Percentiles rank a stretch among this genome's conserved stretches.
Conservation (phyloP, 1,140 invertebrate species). For the Euwallacea fornicatus region DNA sequence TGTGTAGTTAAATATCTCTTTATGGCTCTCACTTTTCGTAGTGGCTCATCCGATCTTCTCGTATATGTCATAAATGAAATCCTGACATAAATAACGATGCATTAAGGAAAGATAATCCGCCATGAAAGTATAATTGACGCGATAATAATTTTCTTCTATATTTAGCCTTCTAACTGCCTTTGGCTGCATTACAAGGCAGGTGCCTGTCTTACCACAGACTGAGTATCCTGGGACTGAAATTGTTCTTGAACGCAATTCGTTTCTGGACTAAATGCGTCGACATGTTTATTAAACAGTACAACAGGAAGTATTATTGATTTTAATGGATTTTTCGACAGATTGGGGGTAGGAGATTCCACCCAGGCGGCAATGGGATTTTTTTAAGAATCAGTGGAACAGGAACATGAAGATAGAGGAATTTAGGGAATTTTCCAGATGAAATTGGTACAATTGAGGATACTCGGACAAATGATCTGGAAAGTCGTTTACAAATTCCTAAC, state of each 20-base stretch:
- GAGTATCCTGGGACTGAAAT: background rate
- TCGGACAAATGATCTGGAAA: background rate
- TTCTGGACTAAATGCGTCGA: background rate
- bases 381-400: background rate
- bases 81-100: background rate
- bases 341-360: background rate
- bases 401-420: background rate
- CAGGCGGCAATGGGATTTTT: background rate
- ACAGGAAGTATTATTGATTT: conserved; percentile 6
- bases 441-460: background rate
- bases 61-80: background rate
- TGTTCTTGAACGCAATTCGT: background rate
- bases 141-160: background rate
- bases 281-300: conserved; percentile 9
- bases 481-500: background rate
- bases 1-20: background rate
- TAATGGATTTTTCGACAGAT: conserved; percentile 6
- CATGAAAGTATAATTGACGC: background rate
- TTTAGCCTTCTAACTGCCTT: background rate
- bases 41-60: background rate
- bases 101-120: background rate
- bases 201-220: background rate
- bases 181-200: background rate
- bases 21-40: background rate
- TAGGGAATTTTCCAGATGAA: background rate